A percentile compares a stretch with the other conserved stretches of the same genome.
Conservation (phyloP, 2,888 invertebrate genomes). For the Esperia sulphurella region DNA sequence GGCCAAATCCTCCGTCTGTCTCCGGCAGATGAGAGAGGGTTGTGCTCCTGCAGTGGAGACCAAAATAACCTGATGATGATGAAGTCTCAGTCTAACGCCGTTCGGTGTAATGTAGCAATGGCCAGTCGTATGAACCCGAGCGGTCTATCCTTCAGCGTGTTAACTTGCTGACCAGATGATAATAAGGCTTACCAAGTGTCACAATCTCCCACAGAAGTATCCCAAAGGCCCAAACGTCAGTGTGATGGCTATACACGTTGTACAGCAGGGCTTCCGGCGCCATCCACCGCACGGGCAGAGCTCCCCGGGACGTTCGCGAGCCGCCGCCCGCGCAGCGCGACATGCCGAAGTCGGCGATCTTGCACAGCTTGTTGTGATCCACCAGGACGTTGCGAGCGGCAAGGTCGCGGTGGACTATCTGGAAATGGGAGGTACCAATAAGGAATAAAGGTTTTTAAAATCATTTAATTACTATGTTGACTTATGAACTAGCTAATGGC, state of each 20-base stretch:
- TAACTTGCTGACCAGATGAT: too few relatives aligned
- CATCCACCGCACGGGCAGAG: constrained; percentile 90
- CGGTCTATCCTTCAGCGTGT: too few relatives aligned
- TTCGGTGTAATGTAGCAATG: too few relatives aligned
- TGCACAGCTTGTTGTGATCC: constrained; percentile 91
- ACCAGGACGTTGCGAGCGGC: constrained; percentile 91
- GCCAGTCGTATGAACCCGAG: too few relatives aligned
- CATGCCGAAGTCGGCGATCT: constrained; percentile 94
- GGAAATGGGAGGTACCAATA: constrained; percentile 27
- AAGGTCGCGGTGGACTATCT: constrained; percentile 92
- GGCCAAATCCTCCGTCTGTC: too few relatives aligned
- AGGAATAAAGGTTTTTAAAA: not conserved
- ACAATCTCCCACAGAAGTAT: constrained; percentile 93
- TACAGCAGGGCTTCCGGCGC: constrained; percentile 90
- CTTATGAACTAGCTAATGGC: too few relatives aligned
- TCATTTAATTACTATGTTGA: too few relatives aligned
- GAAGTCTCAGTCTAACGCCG: too few relatives aligned
- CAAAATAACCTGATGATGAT: too few relatives aligned
- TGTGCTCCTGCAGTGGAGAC: too few relatives aligned
- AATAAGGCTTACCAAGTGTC: constrained; percentile 81
- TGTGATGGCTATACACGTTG: constrained; percentile 88
- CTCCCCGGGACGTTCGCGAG: constrained; percentile 73
- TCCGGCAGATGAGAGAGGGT: too few relatives aligned
- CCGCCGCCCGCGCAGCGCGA: constrained; percentile 81
- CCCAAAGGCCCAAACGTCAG: constrained; percentile 93